A percentile compares a stretch with the other conserved stretches of the same genome.
phyloP scores from a whole-genome alignment of 2,113 vertebrate species.

The Pelusios castaneus region DNA sequence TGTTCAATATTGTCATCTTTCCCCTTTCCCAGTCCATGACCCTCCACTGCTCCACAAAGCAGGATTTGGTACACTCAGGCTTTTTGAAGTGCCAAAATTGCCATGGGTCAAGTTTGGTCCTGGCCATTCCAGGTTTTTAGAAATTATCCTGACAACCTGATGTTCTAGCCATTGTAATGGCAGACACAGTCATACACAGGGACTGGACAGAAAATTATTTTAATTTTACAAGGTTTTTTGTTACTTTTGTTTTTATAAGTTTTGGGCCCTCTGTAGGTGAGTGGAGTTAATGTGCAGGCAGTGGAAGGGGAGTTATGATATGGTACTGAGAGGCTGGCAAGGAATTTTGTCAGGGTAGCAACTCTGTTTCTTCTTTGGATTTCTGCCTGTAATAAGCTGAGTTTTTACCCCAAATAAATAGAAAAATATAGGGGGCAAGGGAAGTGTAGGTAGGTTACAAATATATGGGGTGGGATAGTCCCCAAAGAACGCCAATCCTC shows the following conservation, averaged over 20 bases:
- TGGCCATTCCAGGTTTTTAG: background rate
- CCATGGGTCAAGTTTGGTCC: too few relatives aligned
- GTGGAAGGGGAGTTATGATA: background rate
- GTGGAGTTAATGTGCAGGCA: background rate
- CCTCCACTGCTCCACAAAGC: background rate
- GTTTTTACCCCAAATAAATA: background rate
- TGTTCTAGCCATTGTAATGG: background rate
- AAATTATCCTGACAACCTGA: background rate
- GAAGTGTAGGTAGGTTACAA: background rate
- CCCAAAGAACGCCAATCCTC: background rate
- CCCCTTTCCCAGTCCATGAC: background rate
- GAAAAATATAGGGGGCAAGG: background rate
- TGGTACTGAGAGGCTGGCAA: background rate
- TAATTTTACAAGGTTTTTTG: background rate
- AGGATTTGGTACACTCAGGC: background rate
- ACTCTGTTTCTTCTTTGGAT: background rate
- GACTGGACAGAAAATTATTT: background rate
- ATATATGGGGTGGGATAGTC: background rate
- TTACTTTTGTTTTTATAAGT: background rate
- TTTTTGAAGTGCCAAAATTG: background rate
- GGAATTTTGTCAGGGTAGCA: background rate
- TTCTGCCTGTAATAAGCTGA: background rate
- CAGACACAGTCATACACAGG: background rate
- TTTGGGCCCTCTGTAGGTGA: background rate
- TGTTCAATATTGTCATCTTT: background rate